A percentile compares a stretch with the other conserved stretches of the same genome.
Evolutionary conservation across 2,797 vertebrate species (phyloP).

Genomic region (Buceros bicornis): DNA sequence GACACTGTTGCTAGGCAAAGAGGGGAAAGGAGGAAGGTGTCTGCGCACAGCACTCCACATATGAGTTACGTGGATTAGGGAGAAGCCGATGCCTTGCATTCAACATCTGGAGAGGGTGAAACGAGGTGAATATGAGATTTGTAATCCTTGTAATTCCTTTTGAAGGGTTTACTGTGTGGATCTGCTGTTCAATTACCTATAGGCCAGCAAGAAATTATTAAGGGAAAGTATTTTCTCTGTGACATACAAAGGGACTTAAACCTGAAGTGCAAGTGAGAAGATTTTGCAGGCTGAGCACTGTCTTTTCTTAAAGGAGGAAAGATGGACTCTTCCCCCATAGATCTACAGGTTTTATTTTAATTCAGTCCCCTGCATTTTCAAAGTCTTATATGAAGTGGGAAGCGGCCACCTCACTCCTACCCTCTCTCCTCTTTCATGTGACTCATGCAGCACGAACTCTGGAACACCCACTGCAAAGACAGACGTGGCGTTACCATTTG

Average conservation of each 20-base stretch:
- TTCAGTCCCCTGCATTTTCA: background rate
- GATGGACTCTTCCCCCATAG: background rate
- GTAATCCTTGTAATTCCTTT: slow-evolving; percentile 72
- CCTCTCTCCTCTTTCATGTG: background rate
- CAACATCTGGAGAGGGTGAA: slow-evolving; percentile 49
- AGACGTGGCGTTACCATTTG: background rate
- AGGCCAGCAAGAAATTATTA: slow-evolving; percentile 53
- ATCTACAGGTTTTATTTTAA: background rate
- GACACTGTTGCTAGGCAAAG: background rate
- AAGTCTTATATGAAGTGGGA: background rate
- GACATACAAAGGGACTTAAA: slow-evolving; percentile 46
- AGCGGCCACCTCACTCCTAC: background rate
- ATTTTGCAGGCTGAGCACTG: background rate
- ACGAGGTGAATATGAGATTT: slow-evolving; percentile 56
- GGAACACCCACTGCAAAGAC: background rate
- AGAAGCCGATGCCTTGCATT: background rate
- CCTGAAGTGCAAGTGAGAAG: background rate
- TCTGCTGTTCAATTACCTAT: slow-evolving; percentile 69
- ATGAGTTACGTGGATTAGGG: slow-evolving; percentile 5
- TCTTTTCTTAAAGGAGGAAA: slow-evolving; percentile 9
- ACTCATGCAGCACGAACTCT: background rate
- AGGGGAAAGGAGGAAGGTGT: background rate
- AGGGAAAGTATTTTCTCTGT: slow-evolving; percentile 24
- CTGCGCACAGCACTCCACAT: background rate
- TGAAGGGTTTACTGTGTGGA: slow-evolving; percentile 51